Evolutionary conservation across 2,797 vertebrate genomes (phyloP).

Genomic region (Schizopygopsis pylzovi): DNA sequence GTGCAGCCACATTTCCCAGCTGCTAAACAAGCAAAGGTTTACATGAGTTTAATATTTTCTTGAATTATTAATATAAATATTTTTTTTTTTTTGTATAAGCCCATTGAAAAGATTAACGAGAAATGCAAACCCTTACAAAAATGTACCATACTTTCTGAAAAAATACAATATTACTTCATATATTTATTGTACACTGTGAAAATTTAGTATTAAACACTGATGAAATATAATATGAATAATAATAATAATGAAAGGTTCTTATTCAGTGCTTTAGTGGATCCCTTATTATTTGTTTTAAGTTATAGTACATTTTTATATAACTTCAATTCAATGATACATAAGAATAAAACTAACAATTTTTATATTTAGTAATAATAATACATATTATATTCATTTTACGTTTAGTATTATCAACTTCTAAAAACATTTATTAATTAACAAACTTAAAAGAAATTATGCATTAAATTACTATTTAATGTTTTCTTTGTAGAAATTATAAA

Average conservation of each 20-base stretch:
- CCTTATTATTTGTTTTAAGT: neutral
- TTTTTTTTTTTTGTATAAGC: neutral
- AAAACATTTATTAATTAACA: too few relatives aligned
- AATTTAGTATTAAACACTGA: neutral
- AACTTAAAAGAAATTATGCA: too few relatives aligned
- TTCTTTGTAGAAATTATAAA: too few relatives aligned
- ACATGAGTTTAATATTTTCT: neutral
- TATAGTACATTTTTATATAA: neutral
- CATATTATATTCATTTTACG: neutral
- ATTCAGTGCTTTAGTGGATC: neutral
- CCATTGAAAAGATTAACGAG: neutral
- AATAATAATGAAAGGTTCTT: neutral
- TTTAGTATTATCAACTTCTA: neutral
- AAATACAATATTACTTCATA: neutral
- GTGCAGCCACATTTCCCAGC: neutral
- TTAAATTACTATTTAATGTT: neutral
- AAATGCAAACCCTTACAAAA: neutral
- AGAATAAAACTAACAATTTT: neutral
- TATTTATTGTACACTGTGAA: neutral
- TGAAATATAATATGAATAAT: neutral
- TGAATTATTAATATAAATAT: neutral
- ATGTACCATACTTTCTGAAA: neutral
- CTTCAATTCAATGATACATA: neutral
- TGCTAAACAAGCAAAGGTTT: neutral
- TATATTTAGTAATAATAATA: neutral